These are phyloP conservation scores for Vidua chalybeata DNA, from an alignment of 2,113 vertebrate species.

Conservation along the genomic window DNA sequence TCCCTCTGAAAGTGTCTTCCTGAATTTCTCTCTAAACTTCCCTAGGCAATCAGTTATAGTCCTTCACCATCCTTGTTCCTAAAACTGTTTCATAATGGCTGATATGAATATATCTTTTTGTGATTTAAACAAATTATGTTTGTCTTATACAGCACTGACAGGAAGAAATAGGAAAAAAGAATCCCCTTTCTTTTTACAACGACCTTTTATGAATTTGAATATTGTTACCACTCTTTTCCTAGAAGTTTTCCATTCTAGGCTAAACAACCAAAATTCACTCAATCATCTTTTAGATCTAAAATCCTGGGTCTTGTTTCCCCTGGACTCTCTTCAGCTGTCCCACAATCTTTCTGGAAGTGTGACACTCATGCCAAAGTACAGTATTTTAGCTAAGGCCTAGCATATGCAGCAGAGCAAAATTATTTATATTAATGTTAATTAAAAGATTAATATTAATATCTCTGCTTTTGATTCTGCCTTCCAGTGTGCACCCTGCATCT, in stretches of 20 bases:
- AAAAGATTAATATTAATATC: background rate
- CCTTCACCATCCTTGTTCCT: background rate
- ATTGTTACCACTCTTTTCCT: background rate
- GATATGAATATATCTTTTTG: background rate
- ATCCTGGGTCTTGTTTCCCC: background rate
- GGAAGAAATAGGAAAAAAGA: background rate
- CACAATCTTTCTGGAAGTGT: background rate
- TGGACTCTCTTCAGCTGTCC: background rate
- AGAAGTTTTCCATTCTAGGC: background rate
- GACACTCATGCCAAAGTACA: background rate
- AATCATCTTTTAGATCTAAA: background rate
- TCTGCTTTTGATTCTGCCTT: background rate
- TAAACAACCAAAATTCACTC: background rate
- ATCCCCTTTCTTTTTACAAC: background rate
- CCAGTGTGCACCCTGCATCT: background rate
- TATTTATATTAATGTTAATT: too few relatives aligned
- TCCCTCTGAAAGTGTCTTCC: background rate
- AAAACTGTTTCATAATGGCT: background rate
- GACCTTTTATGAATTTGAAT: background rate
- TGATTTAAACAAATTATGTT: background rate
- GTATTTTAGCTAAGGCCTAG: background rate
- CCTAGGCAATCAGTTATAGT: background rate
- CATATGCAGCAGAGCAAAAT: background rate
- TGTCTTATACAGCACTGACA: background rate
- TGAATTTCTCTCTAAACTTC: background rate